phyloP scores from a whole-genome alignment of 2,888 invertebrate genomes.

The Onthophagus sagittarius region DNA sequence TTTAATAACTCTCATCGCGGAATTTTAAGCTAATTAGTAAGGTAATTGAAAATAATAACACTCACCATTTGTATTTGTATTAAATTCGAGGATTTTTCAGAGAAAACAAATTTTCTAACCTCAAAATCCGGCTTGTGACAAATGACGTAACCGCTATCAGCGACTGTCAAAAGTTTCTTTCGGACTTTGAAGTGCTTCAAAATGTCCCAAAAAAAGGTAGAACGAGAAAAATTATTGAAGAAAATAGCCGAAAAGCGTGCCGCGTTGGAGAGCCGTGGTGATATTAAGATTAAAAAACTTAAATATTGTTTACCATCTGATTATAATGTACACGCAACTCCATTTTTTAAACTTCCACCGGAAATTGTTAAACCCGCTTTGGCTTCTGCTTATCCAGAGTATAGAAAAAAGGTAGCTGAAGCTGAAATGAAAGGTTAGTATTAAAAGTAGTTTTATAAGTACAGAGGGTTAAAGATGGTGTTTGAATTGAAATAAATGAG shows the following conservation, averaged over 20 bases:
- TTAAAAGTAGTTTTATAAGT: too few species aligned
- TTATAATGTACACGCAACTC: constrained; percentile 55
- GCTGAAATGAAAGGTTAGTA: constrained; percentile 42
- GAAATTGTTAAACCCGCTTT: constrained; percentile 50
- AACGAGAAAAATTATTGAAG: constrained; percentile 48
- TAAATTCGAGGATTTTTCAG: background rate
- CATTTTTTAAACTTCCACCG: constrained; percentile 61
- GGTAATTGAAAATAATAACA: background rate
- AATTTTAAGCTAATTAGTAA: background rate
- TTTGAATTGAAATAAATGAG: too few species aligned
- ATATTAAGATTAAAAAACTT: constrained; percentile 55
- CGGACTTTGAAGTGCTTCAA: constrained; percentile 10
- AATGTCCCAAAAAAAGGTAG: constrained; percentile 38
- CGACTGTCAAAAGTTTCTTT: background rate
- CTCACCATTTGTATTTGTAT: constrained; percentile 4
- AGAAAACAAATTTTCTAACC: constrained; percentile 16
- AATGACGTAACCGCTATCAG: constrained; percentile 14
- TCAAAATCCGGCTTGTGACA: constrained; percentile 11
- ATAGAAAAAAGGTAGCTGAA: constrained; percentile 42
- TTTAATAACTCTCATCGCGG: too few species aligned
- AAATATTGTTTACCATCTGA: constrained; percentile 55
- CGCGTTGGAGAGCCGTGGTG: constrained; percentile 48
- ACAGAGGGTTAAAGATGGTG: too few species aligned
- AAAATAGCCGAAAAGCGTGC: constrained; percentile 48
- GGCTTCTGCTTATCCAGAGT: constrained; percentile 43